These are phyloP conservation scores for Aporophyla lueneburgensis DNA, from an alignment of 2,888 invertebrate species.

Conservation along the genomic window DNA sequence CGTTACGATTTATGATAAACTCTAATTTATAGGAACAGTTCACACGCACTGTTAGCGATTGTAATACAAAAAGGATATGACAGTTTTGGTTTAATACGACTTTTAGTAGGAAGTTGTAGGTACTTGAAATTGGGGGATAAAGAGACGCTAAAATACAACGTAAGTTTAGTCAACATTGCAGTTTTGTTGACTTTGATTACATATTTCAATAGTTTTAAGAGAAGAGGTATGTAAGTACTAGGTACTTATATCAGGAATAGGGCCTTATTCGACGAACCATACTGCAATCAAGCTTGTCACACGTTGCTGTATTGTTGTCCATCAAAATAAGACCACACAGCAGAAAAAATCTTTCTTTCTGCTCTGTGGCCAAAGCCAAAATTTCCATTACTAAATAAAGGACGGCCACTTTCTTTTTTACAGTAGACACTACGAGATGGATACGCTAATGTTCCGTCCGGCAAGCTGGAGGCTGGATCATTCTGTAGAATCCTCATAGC, in stretches of 20 bases:
- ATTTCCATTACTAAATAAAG: neutral
- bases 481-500: neutral
- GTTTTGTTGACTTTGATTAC: neutral
- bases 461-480: too few relatives aligned
- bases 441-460: neutral
- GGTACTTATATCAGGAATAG: neutral
- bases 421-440: neutral
- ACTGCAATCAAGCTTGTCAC: neutral
- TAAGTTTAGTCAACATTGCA: neutral
- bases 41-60: constrained; percentile 69
- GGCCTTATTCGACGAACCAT: neutral
- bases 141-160: neutral
- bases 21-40: constrained; percentile 67
- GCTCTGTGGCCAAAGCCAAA: too few relatives aligned
- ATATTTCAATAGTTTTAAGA: too few relatives aligned
- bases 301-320: neutral
- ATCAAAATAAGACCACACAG: neutral
- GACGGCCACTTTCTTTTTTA: neutral
- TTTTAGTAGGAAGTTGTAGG: constrained; percentile 28
- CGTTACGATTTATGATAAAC: constrained; percentile 65
- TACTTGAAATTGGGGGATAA: constrained; percentile 9
- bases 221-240: neutral
- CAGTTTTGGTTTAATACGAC: constrained; percentile 55
- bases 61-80: constrained; percentile 56
- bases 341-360: too few relatives aligned